Conservation (phyloP, 2,797 vertebrate species). For the Alfaro cultratus region DNA sequence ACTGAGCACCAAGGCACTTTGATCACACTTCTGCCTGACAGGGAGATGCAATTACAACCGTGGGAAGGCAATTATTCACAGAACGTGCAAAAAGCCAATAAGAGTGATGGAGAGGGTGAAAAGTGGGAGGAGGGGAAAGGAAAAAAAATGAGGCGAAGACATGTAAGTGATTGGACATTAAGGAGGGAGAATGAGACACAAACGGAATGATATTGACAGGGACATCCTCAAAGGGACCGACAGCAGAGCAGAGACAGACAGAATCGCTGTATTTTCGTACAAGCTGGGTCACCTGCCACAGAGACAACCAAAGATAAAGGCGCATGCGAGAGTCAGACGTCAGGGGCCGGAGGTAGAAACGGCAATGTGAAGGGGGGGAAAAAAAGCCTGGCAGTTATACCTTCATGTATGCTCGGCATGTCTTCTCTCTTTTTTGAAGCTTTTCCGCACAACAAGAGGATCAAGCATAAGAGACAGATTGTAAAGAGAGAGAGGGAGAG, state of each 20-base stretch:
- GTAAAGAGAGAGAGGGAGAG: constrained; percentile 60
- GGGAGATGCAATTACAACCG: constrained; percentile 80
- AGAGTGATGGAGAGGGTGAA: constrained; percentile 43
- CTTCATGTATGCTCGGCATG: constrained; percentile 99
- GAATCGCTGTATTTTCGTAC: constrained; percentile 52
- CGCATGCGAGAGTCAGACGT: constrained; percentile 84
- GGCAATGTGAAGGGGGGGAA: constrained; percentile 69
- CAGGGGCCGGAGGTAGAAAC: constrained; percentile 72
- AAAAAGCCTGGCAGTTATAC: constrained; percentile 83
- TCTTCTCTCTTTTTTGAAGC: constrained; percentile 99
- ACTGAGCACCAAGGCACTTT: constrained; percentile 77
- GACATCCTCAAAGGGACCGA: constrained; percentile 50
- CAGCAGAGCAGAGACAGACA: constrained; percentile 58
- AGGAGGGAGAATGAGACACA: constrained; percentile 42
- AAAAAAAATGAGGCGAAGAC: constrained; percentile 50
- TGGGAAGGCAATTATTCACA: constrained; percentile 90
- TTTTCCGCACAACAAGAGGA: constrained; percentile 80
- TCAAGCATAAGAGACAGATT: constrained; percentile 68
- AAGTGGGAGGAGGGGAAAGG: constrained; percentile 14
- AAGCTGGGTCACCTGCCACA: constrained; percentile 57
- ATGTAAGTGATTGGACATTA: constrained; percentile 45
- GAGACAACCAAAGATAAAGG: constrained; percentile 64
- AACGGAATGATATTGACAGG: constrained; percentile 43
- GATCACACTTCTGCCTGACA: constrained; percentile 81
- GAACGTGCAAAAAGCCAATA: constrained; percentile 85